A percentile compares a stretch with the other conserved stretches of the same genome.
Evolutionary conservation across 2,888 invertebrate species (phyloP).

Genomic region (Melieria picta): DNA sequence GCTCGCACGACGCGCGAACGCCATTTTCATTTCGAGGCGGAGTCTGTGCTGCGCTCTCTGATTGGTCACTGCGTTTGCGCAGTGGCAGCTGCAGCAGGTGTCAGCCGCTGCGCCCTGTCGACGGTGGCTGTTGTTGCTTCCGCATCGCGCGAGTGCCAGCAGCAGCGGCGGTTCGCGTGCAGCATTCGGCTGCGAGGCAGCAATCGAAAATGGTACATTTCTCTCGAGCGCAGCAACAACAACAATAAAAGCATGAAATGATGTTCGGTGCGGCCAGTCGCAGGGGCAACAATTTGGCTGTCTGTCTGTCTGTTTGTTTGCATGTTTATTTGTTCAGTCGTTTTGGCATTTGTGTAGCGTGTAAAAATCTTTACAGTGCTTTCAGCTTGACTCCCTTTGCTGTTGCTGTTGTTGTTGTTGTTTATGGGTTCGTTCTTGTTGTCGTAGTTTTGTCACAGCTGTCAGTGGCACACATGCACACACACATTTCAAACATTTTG

Average conservation of each 20-base stretch:
- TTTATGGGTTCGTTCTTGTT: conserved; percentile 42
- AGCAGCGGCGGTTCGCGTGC: conserved; percentile 14
- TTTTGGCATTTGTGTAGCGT: conserved; percentile 31
- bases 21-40: conserved; percentile 65
- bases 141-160: conserved; percentile 30
- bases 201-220: conserved; percentile 33
- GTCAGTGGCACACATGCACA: conserved; percentile 49
- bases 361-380: conserved; percentile 43
- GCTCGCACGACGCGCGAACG: conserved; percentile 43
- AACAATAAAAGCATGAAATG: neutral
- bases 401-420: conserved; percentile 37
- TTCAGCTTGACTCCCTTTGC: conserved; percentile 27
- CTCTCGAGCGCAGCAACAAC: conserved; percentile 9
- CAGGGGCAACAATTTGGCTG: neutral
- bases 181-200: neutral
- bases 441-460: conserved; percentile 54
- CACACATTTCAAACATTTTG: too few relatives aligned
- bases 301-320: neutral
- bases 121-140: conserved; percentile 45
- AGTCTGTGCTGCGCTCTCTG: conserved; percentile 53
- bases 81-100: conserved; percentile 34
- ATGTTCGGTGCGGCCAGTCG: neutral
- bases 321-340: conserved; percentile 20
- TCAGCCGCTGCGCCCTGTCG: conserved; percentile 19
- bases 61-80: conserved; percentile 61